These are phyloP conservation scores for Phaethon lepturus DNA, from an alignment of 2,113 vertebrate species.

Conservation along the genomic window DNA sequence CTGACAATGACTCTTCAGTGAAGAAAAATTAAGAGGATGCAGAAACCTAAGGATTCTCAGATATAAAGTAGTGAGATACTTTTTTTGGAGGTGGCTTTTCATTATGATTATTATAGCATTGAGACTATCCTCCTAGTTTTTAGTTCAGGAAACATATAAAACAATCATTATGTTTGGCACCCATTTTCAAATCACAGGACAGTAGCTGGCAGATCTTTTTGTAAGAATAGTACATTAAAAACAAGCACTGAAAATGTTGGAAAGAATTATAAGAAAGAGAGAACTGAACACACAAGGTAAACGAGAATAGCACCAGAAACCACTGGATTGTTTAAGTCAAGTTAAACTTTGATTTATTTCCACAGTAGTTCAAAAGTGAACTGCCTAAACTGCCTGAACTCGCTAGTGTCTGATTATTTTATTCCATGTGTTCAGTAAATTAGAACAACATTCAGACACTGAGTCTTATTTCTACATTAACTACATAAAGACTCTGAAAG, in stretches of 20 bases:
- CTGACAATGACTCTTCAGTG: background rate
- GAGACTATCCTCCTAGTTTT: background rate
- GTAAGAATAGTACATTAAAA: background rate
- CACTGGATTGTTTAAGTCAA: background rate
- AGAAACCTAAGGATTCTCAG: background rate
- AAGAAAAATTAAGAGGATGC: background rate
- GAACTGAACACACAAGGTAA: background rate
- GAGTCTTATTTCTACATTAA: background rate
- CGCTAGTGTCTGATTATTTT: background rate
- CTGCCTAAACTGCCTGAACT: background rate
- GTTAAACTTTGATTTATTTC: background rate
- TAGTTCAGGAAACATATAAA: background rate
- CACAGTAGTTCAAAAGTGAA: background rate
- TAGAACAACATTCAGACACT: background rate
- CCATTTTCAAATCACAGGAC: background rate
- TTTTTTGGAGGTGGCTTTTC: background rate
- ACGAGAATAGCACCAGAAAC: background rate
- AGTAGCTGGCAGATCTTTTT: background rate
- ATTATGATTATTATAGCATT: background rate
- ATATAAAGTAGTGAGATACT: background rate
- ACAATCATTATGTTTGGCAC: background rate
- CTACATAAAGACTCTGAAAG: background rate
- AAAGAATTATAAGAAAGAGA: background rate
- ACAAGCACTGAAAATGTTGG: background rate
- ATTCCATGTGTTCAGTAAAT: background rate